phyloP scores from a whole-genome alignment of 2,888 invertebrate genomes.

The Eustalomyia histrio region DNA sequence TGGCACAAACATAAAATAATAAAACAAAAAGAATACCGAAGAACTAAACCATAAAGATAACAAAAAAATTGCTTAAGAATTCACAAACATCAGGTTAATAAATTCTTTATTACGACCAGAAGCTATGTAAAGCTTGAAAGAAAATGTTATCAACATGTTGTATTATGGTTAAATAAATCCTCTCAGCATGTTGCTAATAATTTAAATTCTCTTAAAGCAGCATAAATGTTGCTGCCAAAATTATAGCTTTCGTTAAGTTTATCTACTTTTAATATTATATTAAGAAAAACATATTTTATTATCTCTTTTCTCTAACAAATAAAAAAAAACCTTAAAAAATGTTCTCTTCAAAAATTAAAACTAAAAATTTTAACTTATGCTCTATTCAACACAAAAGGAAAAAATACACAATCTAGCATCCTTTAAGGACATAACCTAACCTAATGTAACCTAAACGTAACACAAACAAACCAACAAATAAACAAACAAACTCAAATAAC shows the following conservation, averaged over 20 bases:
- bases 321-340: not conserved
- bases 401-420: constrained; percentile 37
- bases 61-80: constrained; percentile 41
- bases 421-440: constrained; percentile 55
- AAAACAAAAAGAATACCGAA: constrained; percentile 12
- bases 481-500: not conserved
- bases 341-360: not conserved
- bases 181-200: not conserved
- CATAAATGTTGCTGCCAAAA: constrained; percentile 6
- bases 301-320: not conserved
- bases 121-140: constrained; percentile 2
- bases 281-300: not conserved
- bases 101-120: constrained; percentile 46
- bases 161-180: not conserved
- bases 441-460: constrained; percentile 50
- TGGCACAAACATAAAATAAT: not conserved
- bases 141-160: not conserved
- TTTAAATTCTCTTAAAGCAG: not conserved
- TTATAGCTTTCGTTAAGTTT: constrained; percentile 38
- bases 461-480: constrained; percentile 19
- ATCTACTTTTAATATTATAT: not conserved
- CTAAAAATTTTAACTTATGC: not conserved
- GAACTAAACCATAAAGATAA: not conserved
- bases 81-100: constrained; percentile 51
- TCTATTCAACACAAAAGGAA: not conserved